Evolutionary conservation across 2,888 invertebrate genomes (phyloP), one percentile per base, ranked within the genome.

Genomic region (Hydroisotoma schaefferi): DNA sequence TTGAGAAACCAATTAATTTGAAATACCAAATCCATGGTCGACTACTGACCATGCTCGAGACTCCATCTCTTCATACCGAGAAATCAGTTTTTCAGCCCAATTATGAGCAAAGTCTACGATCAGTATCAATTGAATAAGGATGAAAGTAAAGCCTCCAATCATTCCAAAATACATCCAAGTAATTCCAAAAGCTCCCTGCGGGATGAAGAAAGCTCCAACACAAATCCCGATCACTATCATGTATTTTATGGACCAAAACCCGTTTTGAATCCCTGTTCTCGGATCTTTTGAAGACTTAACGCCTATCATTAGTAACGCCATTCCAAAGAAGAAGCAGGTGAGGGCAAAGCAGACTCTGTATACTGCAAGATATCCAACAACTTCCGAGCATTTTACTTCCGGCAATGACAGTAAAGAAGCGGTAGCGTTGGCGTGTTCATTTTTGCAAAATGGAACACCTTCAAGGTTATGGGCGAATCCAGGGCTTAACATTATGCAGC

Each of bases 141-240:
- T 97, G 79, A 97, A 99, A 55, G 91, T 81, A 76, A 98, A 90
- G 0, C 94, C 98, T 27, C 99, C 99, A 56, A 97, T 85, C 84
- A 99, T 86, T 54, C 99, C 99, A 76, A 98, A 88, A 79, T 92
- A 91, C 97, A 99, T 98, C 95, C 97, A 95, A 2, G 87, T 85
- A 1, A 82, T 80, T 0, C 88, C 88, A 76, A 91, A 92, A 15
- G 84, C 82, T 20, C 87, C 88, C 55, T 78, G 80, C 0, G 95
- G 94, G 65, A 99, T 99, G 78, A 94, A 99, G 79, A 99, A 98
- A 0, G 98, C 94, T 25, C 94, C 99, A 72, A 98, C 44, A 37
- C 57, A 55, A 28, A 92, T 88, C 5, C 88, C 97, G 76, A 94
- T 88, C 58, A 98, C 84, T 15, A 97, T 74, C 37, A 98, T 76